phyloP scores from a whole-genome alignment of 2,888 invertebrate genomes.

The Sarcophaga rosellei region DNA sequence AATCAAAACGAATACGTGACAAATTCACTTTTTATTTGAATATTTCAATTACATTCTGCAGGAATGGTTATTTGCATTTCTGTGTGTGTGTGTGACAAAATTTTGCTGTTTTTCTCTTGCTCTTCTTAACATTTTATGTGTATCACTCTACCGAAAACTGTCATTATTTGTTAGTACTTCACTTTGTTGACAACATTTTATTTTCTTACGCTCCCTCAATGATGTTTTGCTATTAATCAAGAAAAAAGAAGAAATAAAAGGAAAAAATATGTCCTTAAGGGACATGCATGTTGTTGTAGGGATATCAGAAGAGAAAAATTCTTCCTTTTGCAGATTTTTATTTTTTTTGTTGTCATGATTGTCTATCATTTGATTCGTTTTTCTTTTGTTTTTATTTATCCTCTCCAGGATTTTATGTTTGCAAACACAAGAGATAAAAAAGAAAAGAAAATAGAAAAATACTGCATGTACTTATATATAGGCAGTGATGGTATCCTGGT shows the following conservation, averaged over 20 bases:
- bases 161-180: slow-evolving; percentile 47
- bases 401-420: slow-evolving; percentile 58
- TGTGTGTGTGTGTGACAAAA: background rate
- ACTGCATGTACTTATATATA: background rate
- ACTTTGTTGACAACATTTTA: slow-evolving; percentile 36
- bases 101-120: background rate
- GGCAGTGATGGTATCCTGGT: slow-evolving; percentile 7
- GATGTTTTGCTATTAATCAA: background rate
- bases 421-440: slow-evolving; percentile 47
- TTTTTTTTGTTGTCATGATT: slow-evolving; percentile 33
- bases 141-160: slow-evolving; percentile 9
- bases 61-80: slow-evolving; percentile 28
- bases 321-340: background rate
- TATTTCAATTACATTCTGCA: slow-evolving; percentile 22
- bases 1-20: slow-evolving; percentile 54
- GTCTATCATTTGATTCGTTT: slow-evolving; percentile 7
- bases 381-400: slow-evolving; percentile 24
- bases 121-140: background rate
- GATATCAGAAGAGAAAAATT: slow-evolving; percentile 26
- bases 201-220: background rate
- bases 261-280: slow-evolving; percentile 28
- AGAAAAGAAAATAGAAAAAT: background rate
- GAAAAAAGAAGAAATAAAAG: background rate
- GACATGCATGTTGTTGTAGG: background rate
- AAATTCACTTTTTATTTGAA: slow-evolving; percentile 64